These are phyloP conservation scores for Gymnoscelis rufifasciata DNA, from an alignment of 2,888 invertebrate genomes.

Conservation along the genomic window DNA sequence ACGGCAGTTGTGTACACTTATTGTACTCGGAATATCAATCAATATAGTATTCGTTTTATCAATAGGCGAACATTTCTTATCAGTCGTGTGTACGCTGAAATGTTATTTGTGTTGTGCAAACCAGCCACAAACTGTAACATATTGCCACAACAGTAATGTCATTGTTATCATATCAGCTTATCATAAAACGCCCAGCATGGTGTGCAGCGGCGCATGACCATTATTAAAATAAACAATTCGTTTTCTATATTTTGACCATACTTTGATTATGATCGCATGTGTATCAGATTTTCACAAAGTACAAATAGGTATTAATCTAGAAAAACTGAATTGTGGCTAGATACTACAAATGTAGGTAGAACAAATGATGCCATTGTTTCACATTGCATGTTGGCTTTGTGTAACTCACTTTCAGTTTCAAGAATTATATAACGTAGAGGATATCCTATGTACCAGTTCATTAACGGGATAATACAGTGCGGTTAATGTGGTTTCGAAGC, in stretches of 20 bases:
- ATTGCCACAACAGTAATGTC: conserved; percentile 12
- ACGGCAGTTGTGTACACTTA: no score
- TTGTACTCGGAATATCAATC: no score
- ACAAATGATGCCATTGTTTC: conserved; percentile 16
- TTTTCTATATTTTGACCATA: neutral
- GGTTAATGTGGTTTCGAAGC: conserved; percentile 15
- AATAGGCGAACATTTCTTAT: conserved; percentile 27
- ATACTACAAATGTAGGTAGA: no score
- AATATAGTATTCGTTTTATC: conserved; percentile 14
- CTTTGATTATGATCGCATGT: no score
- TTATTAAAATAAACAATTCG: neutral
- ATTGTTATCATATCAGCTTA: conserved; percentile 15
- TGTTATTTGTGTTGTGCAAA: neutral
- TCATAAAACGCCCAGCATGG: neutral
- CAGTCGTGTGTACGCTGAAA: conserved; percentile 31
- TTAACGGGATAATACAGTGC: conserved; percentile 4
- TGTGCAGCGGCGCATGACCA: neutral
- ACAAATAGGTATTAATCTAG: conserved; percentile 3
- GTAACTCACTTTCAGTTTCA: conserved; percentile 10
- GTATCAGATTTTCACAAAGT: conserved; percentile 12
- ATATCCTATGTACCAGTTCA: conserved; percentile 11
- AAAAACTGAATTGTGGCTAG: conserved; percentile 15
- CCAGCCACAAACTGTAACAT: conserved; percentile 7
- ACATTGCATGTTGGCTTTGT: conserved; percentile 10
- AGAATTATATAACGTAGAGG: conserved; percentile 5